phyloP scores from a whole-genome alignment of 2,888 invertebrate genomes.

The Teinopalpus imperialis region DNA sequence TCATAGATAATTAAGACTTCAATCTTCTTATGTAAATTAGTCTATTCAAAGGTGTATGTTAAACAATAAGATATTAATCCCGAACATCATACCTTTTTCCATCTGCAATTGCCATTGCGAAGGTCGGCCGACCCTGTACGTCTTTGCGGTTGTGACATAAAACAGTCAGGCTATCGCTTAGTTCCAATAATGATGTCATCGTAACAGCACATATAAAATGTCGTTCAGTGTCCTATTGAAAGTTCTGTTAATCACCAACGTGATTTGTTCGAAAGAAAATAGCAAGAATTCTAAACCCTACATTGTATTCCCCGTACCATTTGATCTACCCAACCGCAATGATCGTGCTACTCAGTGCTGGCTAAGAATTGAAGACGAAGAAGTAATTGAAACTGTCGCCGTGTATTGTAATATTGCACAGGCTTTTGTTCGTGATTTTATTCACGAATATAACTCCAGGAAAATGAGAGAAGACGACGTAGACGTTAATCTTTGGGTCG shows the following conservation, averaged over 20 bases:
- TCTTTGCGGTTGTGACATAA: conserved; percentile 50
- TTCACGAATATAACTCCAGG: conserved; percentile 62
- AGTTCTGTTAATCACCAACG: conserved; percentile 38
- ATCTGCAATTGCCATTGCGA: conserved; percentile 61
- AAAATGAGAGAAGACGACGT: conserved; percentile 67
- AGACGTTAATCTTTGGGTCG: conserved; percentile 63
- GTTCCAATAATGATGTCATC: conserved; percentile 68
- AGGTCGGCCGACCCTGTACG: conserved; percentile 54
- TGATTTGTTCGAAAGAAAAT: conserved; percentile 38
- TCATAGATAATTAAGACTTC: too few relatives aligned
- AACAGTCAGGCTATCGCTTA: conserved; percentile 55
- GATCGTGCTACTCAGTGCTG: conserved; percentile 71
- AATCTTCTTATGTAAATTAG: conserved; percentile 34
- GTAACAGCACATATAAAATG: conserved; percentile 71
- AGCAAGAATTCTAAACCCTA: conserved; percentile 44
- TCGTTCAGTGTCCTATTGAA: conserved; percentile 47
- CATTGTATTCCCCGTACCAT: conserved; percentile 56
- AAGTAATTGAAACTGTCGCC: conserved; percentile 59
- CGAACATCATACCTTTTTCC: conserved; percentile 35
- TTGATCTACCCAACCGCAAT: conserved; percentile 65
- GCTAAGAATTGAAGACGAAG: conserved; percentile 66
- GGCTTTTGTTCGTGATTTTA: conserved; percentile 55
- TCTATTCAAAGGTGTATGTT: too few relatives aligned
- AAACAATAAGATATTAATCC: conserved; percentile 60
- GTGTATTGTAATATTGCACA: conserved; percentile 60